Evolutionary conservation across 2,888 invertebrate species (phyloP).

Genomic region (Coelinius sp.): DNA sequence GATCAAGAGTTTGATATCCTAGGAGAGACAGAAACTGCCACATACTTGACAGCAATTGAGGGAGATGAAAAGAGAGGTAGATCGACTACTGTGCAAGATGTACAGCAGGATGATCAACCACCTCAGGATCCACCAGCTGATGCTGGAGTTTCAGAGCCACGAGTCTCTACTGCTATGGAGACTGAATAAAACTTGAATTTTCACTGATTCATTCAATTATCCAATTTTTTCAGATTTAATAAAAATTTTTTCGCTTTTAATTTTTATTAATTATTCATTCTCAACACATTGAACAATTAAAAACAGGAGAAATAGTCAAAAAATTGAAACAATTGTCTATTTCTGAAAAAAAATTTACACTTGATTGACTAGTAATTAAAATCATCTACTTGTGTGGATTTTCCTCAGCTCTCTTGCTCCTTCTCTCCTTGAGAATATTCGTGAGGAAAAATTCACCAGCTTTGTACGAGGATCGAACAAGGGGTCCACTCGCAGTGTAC

Average conservation of each 20-base stretch:
- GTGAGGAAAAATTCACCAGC: conserved; percentile 96
- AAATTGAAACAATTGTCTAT: not conserved
- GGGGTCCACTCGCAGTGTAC: conserved; percentile 97
- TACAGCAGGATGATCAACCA: conserved; percentile 63
- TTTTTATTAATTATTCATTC: not conserved
- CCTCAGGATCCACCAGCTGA: conserved; percentile 68
- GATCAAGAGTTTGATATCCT: conserved; percentile 84
- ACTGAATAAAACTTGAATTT: conserved; percentile 61
- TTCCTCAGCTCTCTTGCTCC: conserved; percentile 38
- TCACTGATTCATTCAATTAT: conserved; percentile 38
- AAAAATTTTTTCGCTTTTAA: conserved; percentile 25
- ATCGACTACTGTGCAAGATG: conserved; percentile 57
- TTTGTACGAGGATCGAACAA: conserved; percentile 96
- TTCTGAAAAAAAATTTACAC: not conserved
- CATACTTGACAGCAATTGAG: conserved; percentile 76
- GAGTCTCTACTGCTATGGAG: conserved; percentile 71
- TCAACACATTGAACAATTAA: not conserved
- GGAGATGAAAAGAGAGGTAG: conserved; percentile 72
- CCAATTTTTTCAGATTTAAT: conserved; percentile 41
- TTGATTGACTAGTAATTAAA: not conserved
- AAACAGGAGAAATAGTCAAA: not conserved
- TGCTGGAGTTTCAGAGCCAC: conserved; percentile 71
- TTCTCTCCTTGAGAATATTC: conserved; percentile 78
- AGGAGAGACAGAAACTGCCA: conserved; percentile 80
- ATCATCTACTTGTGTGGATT: conserved; percentile 29